phyloP scores from a whole-genome alignment of 1,140 invertebrate species.

The Heliconius nattereri region DNA sequence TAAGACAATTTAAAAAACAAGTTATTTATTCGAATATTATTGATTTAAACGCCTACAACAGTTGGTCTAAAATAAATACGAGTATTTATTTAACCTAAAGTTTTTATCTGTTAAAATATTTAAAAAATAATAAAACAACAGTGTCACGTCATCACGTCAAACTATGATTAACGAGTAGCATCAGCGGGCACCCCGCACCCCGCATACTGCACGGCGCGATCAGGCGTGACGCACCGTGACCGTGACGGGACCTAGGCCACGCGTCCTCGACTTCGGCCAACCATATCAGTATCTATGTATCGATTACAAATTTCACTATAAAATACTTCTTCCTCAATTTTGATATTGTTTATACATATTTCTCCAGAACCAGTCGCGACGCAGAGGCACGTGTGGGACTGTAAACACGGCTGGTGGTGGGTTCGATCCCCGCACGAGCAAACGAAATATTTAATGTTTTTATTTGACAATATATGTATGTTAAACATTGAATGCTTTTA shows the following conservation, averaged over 20 bases:
- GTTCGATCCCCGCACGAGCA: no score
- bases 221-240: constrained; percentile 59
- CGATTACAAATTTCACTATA: constrained; percentile 13
- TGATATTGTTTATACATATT: background rate
- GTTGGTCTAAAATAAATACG: no score
- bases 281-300: constrained; percentile 52
- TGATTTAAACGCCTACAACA: no score
- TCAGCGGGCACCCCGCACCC: constrained; percentile 5
- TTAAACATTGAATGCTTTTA: no score
- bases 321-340: background rate
- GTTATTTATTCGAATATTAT: no score
- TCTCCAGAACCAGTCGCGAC: background rate
- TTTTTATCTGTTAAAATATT: background rate
- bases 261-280: constrained; percentile 63
- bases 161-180: constrained; percentile 32
- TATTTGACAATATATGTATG: no score
- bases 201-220: constrained; percentile 48
- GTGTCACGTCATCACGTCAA: background rate
- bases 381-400: no score
- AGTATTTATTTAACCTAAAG: no score
- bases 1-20: no score
- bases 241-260: constrained; percentile 63
- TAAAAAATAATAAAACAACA: background rate
- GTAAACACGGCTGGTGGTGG: no score
- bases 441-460: no score